A percentile compares a stretch with the other conserved stretches of the same genome.
Evolutionary conservation across 2,888 invertebrate species (phyloP).

Genomic region (Pomacea canaliculata): DNA sequence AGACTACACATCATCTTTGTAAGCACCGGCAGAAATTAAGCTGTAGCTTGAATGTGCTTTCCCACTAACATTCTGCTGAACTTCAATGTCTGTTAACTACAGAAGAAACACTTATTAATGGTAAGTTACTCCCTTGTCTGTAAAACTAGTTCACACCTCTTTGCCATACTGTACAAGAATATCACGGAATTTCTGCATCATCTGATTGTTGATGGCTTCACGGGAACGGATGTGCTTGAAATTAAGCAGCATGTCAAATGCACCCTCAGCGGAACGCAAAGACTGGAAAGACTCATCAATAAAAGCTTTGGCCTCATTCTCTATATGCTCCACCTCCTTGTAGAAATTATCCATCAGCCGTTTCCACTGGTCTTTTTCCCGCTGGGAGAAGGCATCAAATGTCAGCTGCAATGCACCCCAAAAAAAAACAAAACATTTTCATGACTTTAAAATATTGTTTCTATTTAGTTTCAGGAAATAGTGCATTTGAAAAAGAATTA

Average conservation of each 20-base stretch:
- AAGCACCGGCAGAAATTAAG: too few species aligned
- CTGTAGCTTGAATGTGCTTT: too few species aligned
- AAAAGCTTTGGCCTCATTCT: conserved; percentile 85
- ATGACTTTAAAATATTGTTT: background rate
- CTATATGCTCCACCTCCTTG: conserved; percentile 80
- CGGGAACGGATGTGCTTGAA: conserved; percentile 85
- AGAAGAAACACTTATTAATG: background rate
- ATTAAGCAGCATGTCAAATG: conserved; percentile 83
- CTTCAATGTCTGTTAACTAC: background rate
- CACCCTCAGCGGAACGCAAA: conserved; percentile 84
- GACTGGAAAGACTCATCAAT: conserved; percentile 88
- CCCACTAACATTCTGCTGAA: too few species aligned
- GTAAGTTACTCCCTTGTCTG: background rate
- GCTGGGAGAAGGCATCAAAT: conserved; percentile 85
- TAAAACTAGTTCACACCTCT: conserved; percentile 75
- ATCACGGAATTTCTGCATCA: conserved; percentile 86
- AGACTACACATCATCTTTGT: too few species aligned
- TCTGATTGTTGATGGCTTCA: conserved; percentile 79
- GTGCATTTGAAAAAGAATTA: background rate
- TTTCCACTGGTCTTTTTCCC: conserved; percentile 88
- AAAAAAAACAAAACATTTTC: conserved; percentile 5
- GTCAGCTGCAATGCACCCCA: conserved; percentile 74
- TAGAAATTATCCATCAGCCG: conserved; percentile 84
- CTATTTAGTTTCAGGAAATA: background rate
- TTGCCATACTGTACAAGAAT: conserved; percentile 87